Base-by-base conservation (phyloP, 2,113 vertebrate species). In the Merops nubicus region DNA sequence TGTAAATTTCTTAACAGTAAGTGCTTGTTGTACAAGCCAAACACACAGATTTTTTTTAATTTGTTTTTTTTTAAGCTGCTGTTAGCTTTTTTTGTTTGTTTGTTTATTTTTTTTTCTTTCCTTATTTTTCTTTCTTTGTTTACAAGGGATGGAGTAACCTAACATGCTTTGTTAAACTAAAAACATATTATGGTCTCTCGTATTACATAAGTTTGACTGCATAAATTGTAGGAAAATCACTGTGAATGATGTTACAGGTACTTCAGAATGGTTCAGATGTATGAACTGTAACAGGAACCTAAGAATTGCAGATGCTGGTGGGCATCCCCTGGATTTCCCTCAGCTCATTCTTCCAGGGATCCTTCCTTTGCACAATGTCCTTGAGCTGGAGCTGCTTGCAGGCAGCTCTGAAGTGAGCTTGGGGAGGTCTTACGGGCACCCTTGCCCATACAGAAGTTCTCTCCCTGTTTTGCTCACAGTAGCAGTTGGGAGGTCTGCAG, bases 91-190 rank as follows among this genome's bases (percentile, higher is more conserved):
- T 48, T 72, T 94, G 74, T 76, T 81, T 8, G 11, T 60, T 96
- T 92, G 54, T 8, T 4, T 64, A n/a, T 4, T 68, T 31, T 38
- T 54, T 92, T 33, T 36, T 72, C 94, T 60, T 68, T 91, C 93
- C 53, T 11, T 21, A 34, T 94, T 74, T 53, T 57, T 59, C 26
- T 18, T 75, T 96, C 86, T 72, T 64, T 29, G 7, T 86, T 79
- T 88, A 34, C 87, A 96, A 96, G 85, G 88, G 91, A 94, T 79
- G 40, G 54, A 57, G 95, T 93, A 96, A 95, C 91, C 74, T 51
- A 77, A 96, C 76, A n/a, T 12, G 56, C 23, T 15, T 82, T 36
- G 42, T 96, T 94, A 97, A 97, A 97, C 97, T 93, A 59, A 93
- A 97, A 97, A 80, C 89, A 91, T 53, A 76, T 76, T 78, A 59